These are phyloP conservation scores for Caenorhabditis zanzibari DNA, from an alignment of 2,888 invertebrate species.

Conservation along the genomic window DNA sequence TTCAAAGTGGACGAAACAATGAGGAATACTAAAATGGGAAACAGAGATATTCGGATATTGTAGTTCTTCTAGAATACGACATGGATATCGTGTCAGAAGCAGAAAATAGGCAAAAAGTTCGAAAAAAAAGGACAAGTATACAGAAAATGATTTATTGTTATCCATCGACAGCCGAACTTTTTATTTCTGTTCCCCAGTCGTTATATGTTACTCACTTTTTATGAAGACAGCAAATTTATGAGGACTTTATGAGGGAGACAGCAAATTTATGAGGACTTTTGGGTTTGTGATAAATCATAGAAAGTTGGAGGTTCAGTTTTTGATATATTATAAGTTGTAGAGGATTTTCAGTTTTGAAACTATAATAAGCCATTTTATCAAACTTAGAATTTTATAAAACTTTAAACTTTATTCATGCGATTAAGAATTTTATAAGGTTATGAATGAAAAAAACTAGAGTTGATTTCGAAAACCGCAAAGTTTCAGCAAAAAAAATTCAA, in stretches of 20 bases:
- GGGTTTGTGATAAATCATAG: background rate
- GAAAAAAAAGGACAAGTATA: background rate
- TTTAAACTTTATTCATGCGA: too few species aligned
- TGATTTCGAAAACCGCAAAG: too few species aligned
- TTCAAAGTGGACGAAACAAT: conserved; percentile 14
- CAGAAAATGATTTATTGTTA: conserved; percentile 39
- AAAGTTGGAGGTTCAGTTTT: background rate
- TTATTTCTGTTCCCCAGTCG: background rate
- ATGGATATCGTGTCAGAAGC: conserved; percentile 19
- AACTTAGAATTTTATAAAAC: too few species aligned
- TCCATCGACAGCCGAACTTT: background rate
- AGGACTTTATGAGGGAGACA: background rate
- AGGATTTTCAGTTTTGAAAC: background rate
- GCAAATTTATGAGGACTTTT: conserved; percentile 10
- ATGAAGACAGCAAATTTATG: conserved; percentile 2
- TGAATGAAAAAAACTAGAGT: too few species aligned
- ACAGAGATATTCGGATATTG: background rate
- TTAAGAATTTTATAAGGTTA: too few species aligned
- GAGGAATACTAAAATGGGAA: conserved; percentile 21
- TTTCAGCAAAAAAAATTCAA: too few species aligned
- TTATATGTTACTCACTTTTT: conserved; percentile 9
- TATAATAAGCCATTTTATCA: too few species aligned
- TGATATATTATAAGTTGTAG: background rate
- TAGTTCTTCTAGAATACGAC: background rate
- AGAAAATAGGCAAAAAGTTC: background rate